A percentile compares a stretch with the other conserved stretches of the same genome.
Evolutionary conservation across 2,888 invertebrate genomes (phyloP).

Genomic region (Electrophaes corylata): DNA sequence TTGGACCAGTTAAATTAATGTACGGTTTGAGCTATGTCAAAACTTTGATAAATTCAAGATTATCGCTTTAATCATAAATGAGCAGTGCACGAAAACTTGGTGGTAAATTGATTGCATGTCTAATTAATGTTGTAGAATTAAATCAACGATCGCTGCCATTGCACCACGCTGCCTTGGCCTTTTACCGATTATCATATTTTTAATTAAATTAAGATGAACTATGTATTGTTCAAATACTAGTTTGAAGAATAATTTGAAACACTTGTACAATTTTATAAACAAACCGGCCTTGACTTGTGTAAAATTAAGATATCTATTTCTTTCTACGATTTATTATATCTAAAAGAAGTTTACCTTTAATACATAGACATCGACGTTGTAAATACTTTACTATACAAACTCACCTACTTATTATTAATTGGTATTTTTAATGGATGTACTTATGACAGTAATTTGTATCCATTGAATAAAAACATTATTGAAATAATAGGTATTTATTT

Average conservation of each 20-base stretch:
- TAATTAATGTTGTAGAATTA: conserved; percentile 53
- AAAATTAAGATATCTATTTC: conserved; percentile 23
- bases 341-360: conserved; percentile 44
- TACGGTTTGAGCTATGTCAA: conserved; percentile 45
- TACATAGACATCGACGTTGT: conserved; percentile 59
- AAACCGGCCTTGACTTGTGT: conserved; percentile 15
- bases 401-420: conserved; percentile 29
- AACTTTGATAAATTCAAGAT: conserved; percentile 41
- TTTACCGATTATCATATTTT: conserved; percentile 5
- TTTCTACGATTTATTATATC: conserved; percentile 33
- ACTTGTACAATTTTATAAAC: conserved; percentile 13
- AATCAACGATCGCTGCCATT: conserved; percentile 20
- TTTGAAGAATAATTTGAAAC: background rate
- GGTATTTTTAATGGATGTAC: conserved; percentile 60
- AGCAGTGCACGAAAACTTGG: conserved; percentile 44
- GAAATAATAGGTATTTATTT: conserved; percentile 59
- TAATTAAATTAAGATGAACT: background rate
- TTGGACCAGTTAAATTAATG: too few species aligned
- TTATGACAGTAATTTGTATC: conserved; percentile 66
- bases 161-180: conserved; percentile 4
- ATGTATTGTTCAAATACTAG: background rate
- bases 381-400: conserved; percentile 51
- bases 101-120: conserved; percentile 66
- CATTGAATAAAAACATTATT: conserved; percentile 59
- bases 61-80: conserved; percentile 37